These are phyloP conservation scores for Toxotes chatareus DNA, from an alignment of 2,113 vertebrate species.

Conservation along the genomic window DNA sequence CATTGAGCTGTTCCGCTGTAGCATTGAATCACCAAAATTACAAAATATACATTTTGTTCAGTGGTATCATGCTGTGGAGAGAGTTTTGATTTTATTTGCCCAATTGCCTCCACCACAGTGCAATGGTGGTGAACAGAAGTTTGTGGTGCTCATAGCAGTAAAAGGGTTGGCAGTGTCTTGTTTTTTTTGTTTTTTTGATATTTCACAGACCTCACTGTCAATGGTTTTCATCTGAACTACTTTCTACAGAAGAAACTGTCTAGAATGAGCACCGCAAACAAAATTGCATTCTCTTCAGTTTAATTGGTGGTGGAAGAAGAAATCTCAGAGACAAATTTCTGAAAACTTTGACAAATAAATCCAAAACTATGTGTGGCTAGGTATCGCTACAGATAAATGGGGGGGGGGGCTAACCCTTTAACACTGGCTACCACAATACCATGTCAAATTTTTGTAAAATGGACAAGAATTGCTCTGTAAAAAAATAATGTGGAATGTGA, in stretches of 20 bases:
- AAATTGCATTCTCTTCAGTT: too few species aligned
- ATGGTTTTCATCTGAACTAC: background rate
- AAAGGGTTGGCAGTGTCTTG: too few species aligned
- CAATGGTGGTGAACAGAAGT: background rate
- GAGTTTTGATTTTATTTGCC: too few species aligned
- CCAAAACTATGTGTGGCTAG: background rate
- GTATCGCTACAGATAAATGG: background rate
- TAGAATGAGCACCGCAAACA: too few species aligned
- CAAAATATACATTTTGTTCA: too few species aligned
- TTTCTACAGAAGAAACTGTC: background rate
- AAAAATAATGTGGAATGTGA: slow-evolving; percentile 1
- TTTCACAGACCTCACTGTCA: background rate
- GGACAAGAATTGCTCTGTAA: background rate
- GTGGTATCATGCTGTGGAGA: too few species aligned
- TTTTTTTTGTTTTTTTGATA: background rate
- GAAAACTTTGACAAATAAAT: too few species aligned
- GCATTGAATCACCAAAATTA: too few species aligned
- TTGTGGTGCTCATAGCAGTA: background rate
- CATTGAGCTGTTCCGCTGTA: too few species aligned
- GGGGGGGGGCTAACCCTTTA: background rate
- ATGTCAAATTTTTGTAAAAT: background rate
- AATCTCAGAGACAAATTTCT: too few species aligned
- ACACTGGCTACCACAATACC: background rate
- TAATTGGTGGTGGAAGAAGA: background rate
- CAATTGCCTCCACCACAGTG: background rate